Conservation (phyloP, 1,140 invertebrate species). For the Gryllus bimaculatus region DNA sequence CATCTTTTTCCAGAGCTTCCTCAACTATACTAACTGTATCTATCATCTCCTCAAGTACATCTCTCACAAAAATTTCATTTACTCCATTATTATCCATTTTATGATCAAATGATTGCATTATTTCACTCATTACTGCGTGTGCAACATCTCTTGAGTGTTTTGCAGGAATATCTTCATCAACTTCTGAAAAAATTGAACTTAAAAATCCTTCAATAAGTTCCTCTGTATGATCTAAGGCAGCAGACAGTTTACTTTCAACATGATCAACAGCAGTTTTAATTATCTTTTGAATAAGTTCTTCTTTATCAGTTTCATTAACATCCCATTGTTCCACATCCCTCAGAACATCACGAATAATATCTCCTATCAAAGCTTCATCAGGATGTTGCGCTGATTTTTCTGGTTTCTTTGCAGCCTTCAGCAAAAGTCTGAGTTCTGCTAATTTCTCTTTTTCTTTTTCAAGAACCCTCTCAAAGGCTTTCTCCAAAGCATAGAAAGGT, state of each 20-base stretch:
- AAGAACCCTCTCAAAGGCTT: background rate
- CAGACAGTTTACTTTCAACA: background rate
- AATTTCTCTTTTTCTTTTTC: background rate
- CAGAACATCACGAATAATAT: background rate
- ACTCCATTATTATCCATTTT: no score
- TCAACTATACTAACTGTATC: no score
- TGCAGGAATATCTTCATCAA: no score
- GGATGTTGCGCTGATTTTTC: no score
- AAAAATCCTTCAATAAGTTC: background rate
- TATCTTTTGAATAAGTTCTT: background rate
- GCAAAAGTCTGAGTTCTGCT: background rate
- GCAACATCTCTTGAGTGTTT: no score
- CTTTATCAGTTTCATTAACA: background rate
- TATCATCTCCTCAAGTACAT: no score
- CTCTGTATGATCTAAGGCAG: background rate
- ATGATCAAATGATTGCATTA: no score
- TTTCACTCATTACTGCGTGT: no score
- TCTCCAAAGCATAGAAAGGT: background rate
- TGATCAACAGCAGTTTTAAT: background rate
- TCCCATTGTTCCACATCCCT: background rate
- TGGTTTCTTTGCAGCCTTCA: background rate
- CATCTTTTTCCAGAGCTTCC: no score
- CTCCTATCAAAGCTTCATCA: background rate
- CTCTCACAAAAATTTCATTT: no score
- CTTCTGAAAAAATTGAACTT: no score